Base-by-base conservation (phyloP, 2,888 invertebrate genomes). In the Pteria penguin region DNA sequence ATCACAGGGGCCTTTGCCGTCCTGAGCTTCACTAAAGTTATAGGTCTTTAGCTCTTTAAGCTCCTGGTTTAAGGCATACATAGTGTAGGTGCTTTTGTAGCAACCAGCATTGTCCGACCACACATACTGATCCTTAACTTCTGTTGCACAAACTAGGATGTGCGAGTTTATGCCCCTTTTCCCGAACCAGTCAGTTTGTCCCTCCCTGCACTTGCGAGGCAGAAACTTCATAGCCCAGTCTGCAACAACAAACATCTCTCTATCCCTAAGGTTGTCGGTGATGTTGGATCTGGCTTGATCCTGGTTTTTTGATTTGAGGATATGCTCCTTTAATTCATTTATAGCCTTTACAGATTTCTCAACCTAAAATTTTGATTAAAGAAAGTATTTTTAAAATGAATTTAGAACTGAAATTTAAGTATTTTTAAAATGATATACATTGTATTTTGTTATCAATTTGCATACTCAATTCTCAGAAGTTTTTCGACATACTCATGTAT, bases 1-100 rank as follows among this genome's bases (percentile, higher is more conserved):
- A 31, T 66, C 66, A 60, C 72, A 72, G n/a, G 72, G 66, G 18
- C 67, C 67, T 31, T 67, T 67, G 4, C 67, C 55, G 55, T 55
- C 31, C 55, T 67, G 67, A 1, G 55, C 29, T 24, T 67, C 55
- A 67, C 57, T 55, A 24, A 67, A 67, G 31, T 67, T 55, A 29
- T 67, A 67, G 4, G 54, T n/a, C 18, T 27, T 31, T 14, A 55
- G 27, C 1, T 14, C n/a, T 11, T 26, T 22, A 52, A 66, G 52
- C 11, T 55, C 54, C 18, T 54, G 31, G 27, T 54, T n/a, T 31
- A 67, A 18, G n/a, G 54, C 18, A 29, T 5, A 5, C 3, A 55
- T 26, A 2, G 67, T 55, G 2, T 14, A 5, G n/a, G 57, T 26
- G 22, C 67, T 67, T 29, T 67, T 67, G 26, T 67, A 14, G 67